Evolutionary conservation across 2,888 invertebrate species (phyloP).

Genomic region (Raillietiella orientalis): DNA sequence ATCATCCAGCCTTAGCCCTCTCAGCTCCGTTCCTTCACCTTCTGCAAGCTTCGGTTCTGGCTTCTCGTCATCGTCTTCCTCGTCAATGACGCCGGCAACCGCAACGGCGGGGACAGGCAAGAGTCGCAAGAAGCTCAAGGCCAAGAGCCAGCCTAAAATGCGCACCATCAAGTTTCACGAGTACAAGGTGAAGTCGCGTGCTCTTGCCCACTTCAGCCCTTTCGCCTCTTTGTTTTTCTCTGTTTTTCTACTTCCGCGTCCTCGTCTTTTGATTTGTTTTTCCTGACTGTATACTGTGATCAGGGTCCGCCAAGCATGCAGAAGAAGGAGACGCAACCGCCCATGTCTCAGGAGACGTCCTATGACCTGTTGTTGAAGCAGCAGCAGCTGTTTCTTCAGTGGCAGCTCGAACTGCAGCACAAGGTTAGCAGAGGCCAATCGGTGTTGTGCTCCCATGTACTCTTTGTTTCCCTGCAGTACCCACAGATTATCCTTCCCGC

Average conservation of each 20-base stretch:
- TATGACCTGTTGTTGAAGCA: constrained; percentile 74
- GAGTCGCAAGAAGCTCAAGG: constrained; percentile 46
- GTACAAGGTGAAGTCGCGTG: constrained; percentile 43
- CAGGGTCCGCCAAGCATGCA: constrained; percentile 62
- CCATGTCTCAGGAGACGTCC: constrained; percentile 36
- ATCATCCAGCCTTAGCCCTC: constrained; percentile 28
- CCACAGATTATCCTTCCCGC: constrained; percentile 49
- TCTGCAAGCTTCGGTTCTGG: constrained; percentile 12
- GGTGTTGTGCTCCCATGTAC: constrained; percentile 4
- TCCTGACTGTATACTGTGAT: neutral
- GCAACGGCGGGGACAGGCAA: constrained; percentile 13
- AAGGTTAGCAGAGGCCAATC: constrained; percentile 16
- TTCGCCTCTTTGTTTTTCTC: too few species aligned
- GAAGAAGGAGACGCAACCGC: constrained; percentile 15
- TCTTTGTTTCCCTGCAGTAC: constrained; percentile 15
- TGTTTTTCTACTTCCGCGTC: too few species aligned
- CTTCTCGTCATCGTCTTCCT: constrained; percentile 7
- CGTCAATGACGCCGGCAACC: constrained; percentile 7
- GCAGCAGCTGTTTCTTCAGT: constrained; percentile 66
- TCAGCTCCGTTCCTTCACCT: constrained; percentile 14
- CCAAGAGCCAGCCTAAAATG: constrained; percentile 42
- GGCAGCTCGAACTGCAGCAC: constrained; percentile 46
- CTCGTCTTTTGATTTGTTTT: too few species aligned
- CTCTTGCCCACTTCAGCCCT: neutral
- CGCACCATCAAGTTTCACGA: constrained; percentile 89